Base-by-base conservation (phyloP, 2,888 invertebrate species). In the Zhuqinia jingwanae region DNA sequence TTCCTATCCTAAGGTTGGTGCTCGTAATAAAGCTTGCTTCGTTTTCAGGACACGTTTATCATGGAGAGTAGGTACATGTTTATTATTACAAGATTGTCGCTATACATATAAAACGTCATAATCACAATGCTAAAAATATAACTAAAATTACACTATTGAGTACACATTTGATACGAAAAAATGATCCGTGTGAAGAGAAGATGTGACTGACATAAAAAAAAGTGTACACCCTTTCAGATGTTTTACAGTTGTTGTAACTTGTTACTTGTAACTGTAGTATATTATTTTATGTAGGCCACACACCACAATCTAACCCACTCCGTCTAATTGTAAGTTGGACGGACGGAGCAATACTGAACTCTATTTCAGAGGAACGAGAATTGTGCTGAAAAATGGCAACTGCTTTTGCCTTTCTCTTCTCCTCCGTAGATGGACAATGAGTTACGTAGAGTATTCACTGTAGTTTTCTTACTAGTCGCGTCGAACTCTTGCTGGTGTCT, bases 1-100 rank as follows among this genome's bases (percentile, higher is more conserved):
- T 79, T 78, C 68, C 53, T 30, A 79, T 78, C 68, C 53, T 30
- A 79, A 79, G 53, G 65, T 65, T 56, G 56, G 45, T 63, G 47
- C 78, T 78, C 73, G 15, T 17, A 2, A 5, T 42, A 45, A 22
- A 47, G 70, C 75, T 27, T 75, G 53, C 36, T 53, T 30, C 27
- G n/a, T 75, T 75, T 50, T n/a, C 75, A 6, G 30, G 30, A 53
- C 75, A 75, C 75, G 75, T 75, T 75, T 75, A 53, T 36, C 1
- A 0, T 17, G n/a, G n/a, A n/a, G n/a, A 36, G 17, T 10, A 1
- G 17, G 42, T 17, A 65, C 17, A 42, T 65, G 30, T 17, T 36
- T 8, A 6, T 27, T 17, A 68, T 42, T 30, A 15, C n/a, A 50
- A 60, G 22, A 70, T 47, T 25, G 20, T 47, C 70, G 3, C 45